A percentile compares a stretch with the other conserved stretches of the same genome.
Conservation (phyloP, 1,140 invertebrate genomes). For the Drosophila lacteicornis region DNA sequence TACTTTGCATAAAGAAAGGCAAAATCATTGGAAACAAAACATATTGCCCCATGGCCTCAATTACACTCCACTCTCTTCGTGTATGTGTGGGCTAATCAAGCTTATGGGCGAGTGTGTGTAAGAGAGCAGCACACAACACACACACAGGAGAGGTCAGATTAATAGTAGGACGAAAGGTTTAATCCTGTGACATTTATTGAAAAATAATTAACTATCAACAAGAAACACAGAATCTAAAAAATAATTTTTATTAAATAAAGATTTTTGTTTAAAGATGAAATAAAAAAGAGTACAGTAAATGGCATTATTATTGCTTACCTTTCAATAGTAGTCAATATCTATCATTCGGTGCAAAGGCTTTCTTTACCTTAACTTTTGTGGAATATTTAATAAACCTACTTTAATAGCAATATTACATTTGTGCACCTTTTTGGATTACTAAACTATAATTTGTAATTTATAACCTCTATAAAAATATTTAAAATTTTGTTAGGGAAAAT, state of each 20-base stretch:
- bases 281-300: not conserved
- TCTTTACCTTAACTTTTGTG: too few relatives aligned
- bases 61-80: constrained; percentile 70
- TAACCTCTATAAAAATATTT: not conserved
- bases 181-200: not conserved
- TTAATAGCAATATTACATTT: not conserved
- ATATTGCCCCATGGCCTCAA: constrained; percentile 82
- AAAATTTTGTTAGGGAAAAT: not conserved
- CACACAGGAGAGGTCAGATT: constrained; percentile 1
- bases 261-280: not conserved
- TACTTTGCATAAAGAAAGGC: constrained; percentile 81
- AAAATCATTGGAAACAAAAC: constrained; percentile 83
- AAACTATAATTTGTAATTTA: not conserved
- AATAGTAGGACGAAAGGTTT: not conserved
- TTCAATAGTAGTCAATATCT: too few relatives aligned
- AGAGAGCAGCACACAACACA: constrained; percentile 6
- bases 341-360: too few relatives aligned
- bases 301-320: not conserved
- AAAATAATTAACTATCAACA: too few relatives aligned
- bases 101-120: constrained; percentile 39
- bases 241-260: not conserved
- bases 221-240: not conserved
- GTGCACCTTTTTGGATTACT: not conserved
- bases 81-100: constrained; percentile 60
- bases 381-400: not conserved